Percentiles rank a stretch among this genome's conserved stretches.
These are phyloP conservation scores for Clostera curtula DNA, from an alignment of 2,888 invertebrate genomes.

Conservation along the genomic window DNA sequence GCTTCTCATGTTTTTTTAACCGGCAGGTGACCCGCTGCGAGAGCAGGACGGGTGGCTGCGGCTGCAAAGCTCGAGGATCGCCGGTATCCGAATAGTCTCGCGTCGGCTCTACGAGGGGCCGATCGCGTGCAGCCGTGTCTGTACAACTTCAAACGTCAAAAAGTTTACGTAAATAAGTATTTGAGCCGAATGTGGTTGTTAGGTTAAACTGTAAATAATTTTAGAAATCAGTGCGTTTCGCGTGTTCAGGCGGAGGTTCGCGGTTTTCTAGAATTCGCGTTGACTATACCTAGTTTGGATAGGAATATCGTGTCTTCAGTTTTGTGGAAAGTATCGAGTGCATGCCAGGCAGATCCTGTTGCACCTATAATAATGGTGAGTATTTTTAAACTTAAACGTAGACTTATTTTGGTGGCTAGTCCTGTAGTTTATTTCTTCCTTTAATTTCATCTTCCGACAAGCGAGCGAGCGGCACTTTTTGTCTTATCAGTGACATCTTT, in stretches of 20 bases:
- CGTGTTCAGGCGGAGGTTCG: constrained; percentile 12
- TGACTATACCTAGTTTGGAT: constrained; percentile 30
- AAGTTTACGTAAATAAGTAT: constrained; percentile 66
- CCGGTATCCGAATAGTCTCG: constrained; percentile 51
- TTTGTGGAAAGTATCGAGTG: constrained; percentile 63
- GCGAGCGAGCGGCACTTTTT: neutral
- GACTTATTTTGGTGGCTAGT: constrained; percentile 10
- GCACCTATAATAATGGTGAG: constrained; percentile 64
- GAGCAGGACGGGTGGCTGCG: constrained; percentile 48
- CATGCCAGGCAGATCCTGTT: constrained; percentile 59
- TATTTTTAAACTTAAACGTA: constrained; percentile 33
- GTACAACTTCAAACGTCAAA: constrained; percentile 40
- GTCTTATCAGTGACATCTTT: neutral
- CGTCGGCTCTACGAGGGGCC: constrained; percentile 49
- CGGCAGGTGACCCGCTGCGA: constrained; percentile 57
- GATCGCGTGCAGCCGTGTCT: constrained; percentile 29
- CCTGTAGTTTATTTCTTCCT: constrained; percentile 1
- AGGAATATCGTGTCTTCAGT: constrained; percentile 42
- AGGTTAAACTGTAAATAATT: constrained; percentile 27
- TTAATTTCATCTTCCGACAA: neutral
- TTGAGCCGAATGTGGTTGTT: constrained; percentile 24
- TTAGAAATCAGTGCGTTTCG: constrained; percentile 23
- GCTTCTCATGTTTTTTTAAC: constrained; percentile 56
- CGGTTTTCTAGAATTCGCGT: constrained; percentile 21
- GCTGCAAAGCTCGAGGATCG: constrained; percentile 48